phyloP scores from a whole-genome alignment of 2,888 invertebrate genomes.

The Gastracanthus pulcherrimus region DNA sequence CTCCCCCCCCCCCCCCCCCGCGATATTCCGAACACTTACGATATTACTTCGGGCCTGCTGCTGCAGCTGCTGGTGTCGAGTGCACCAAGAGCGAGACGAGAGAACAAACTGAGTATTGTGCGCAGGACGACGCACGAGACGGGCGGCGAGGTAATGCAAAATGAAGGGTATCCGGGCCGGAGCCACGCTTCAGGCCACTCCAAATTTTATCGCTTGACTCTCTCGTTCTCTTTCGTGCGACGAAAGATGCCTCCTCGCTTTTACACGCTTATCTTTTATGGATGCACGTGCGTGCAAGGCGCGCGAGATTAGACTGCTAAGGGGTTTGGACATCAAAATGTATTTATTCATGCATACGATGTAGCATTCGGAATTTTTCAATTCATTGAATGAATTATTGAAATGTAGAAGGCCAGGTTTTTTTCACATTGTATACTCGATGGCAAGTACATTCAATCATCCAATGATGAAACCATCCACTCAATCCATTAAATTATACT shows the following conservation, averaged over 20 bases:
- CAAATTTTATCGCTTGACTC: slow-evolving; percentile 14
- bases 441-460: too few relatives aligned
- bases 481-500: too few relatives aligned
- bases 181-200: background rate
- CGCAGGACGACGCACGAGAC: too few relatives aligned
- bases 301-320: background rate
- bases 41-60: slow-evolving; percentile 8
- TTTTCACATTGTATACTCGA: too few relatives aligned
- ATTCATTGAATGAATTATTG: too few relatives aligned
- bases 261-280: slow-evolving; percentile 6
- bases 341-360: background rate
- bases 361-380: too few relatives aligned
- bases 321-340: background rate
- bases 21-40: slow-evolving; percentile 37
- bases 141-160: background rate
- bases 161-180: background rate
- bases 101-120: too few relatives aligned
- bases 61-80: too few relatives aligned
- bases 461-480: too few relatives aligned
- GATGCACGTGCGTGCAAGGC: background rate
- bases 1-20: background rate
- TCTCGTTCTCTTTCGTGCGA: background rate
- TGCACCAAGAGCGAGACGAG: too few relatives aligned
- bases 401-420: too few relatives aligned
- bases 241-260: background rate